Percentiles rank a stretch among this genome's conserved stretches.
Evolutionary conservation across 1,140 invertebrate species (phyloP).

Genomic region (Dendroctonus ponderosae): DNA sequence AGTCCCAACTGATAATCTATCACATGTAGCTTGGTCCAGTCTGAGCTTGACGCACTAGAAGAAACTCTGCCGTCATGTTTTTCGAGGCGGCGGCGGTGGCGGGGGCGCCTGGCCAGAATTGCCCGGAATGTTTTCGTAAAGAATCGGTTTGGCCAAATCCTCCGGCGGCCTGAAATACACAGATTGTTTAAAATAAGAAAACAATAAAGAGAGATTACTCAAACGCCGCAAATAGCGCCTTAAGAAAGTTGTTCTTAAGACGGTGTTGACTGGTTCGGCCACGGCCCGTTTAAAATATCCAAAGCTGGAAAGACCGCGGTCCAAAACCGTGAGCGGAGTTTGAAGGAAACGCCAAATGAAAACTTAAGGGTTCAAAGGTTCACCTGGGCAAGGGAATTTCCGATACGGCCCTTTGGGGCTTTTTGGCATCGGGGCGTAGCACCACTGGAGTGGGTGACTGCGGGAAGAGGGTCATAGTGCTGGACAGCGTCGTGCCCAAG

Average conservation of each 20-base stretch:
- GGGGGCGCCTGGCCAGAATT: slow-evolving; percentile 34
- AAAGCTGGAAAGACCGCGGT: no score
- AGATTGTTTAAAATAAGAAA: no score
- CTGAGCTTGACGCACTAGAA: slow-evolving; percentile 21
- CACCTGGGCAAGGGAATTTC: slow-evolving; percentile 47
- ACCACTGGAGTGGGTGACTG: slow-evolving; percentile 35
- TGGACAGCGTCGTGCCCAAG: slow-evolving; percentile 36
- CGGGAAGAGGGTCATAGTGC: slow-evolving; percentile 25
- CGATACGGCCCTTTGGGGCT: slow-evolving; percentile 41
- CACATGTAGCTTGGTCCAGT: slow-evolving; percentile 8
- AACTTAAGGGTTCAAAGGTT: no score
- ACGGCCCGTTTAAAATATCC: no score
- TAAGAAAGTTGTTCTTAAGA: no score
- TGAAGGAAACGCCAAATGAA: no score
- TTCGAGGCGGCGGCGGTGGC: slow-evolving; percentile 40
- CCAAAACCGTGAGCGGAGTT: no score
- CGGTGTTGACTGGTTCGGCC: no score
- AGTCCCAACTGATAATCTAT: slow-evolving; percentile 9
- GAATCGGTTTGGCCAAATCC: slow-evolving; percentile 46
- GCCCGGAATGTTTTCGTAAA: slow-evolving; percentile 50
- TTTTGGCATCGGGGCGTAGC: slow-evolving; percentile 42
- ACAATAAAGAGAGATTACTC: no score
- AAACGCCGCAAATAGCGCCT: no score
- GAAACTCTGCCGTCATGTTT: slow-evolving; percentile 39
- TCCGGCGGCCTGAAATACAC: slow-evolving; percentile 49